Evolutionary conservation across 1,140 invertebrate genomes (phyloP), one percentile per base, ranked within the genome.

Genomic region (Drosophila tani): DNA sequence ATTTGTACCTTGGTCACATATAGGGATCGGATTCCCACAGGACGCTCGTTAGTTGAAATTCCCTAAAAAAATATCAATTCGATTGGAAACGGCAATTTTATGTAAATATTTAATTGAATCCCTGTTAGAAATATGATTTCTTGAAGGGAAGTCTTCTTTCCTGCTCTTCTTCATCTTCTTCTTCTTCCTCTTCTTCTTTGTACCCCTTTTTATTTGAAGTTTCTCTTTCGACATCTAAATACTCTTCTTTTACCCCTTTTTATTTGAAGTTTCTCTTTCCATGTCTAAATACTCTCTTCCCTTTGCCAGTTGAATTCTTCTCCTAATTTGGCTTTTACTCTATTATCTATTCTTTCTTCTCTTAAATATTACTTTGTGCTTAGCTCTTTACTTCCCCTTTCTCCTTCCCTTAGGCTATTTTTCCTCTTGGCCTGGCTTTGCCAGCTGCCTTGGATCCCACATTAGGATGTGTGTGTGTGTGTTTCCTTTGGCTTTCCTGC

Each of bases 401-500:
- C 19, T 24, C 7, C 19, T 24, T 11, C 27, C 24, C 24, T 27
- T 32, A 3, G 19, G 15, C 19, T 11, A n/a, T 19, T 24, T 45
- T 35, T 27, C 63, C 1, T 17, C 19, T 35, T 63, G 7, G 27
- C 15, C 24, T 70, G 32, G 5, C 55, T 19, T 15, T 32, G 41
- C 12, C 57, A 50, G 57, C 41, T 50, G 53, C 21, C 32, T 38
- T 21, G 32, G 53, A 55, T 55, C 53, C 59, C 47, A 70, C 21
- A 49, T 19, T 38, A 29, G 63, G 27, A 64, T 65, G 29, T 15
- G 19, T 49, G 15, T 45, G 29, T 17, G 19, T 49, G n/a, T 45
- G 15, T 69, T 73, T 70, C 43, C 66, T 50, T 53, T 17, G 27
- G 50, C 66, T 58, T 70, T 70, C 45, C 69, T 70, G 69, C 69